These are phyloP conservation scores for Sabatieria punctata DNA, from an alignment of 2,888 invertebrate species.

Conservation along the genomic window DNA sequence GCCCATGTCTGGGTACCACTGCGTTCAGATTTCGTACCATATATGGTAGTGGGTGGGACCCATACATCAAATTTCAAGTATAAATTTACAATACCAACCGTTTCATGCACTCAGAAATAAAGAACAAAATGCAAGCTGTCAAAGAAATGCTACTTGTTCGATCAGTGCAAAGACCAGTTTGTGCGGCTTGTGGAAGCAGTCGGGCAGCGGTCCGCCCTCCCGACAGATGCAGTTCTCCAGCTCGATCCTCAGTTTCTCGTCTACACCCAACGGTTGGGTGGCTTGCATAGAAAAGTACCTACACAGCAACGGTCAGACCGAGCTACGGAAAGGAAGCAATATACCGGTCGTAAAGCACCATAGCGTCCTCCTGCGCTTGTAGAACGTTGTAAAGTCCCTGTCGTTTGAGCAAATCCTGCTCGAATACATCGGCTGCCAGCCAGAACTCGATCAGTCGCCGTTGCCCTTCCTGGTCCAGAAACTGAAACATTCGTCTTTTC, in stretches of 20 bases:
- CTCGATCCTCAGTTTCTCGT: background rate
- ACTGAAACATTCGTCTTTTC: too few relatives aligned
- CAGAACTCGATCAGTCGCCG: background rate
- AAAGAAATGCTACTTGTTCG: too few relatives aligned
- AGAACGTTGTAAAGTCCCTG: background rate
- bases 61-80: too few relatives aligned
- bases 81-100: too few relatives aligned
- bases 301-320: background rate
- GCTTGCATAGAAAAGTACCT: constrained; percentile 3
- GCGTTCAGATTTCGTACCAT: too few relatives aligned
- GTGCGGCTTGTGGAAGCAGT: background rate
- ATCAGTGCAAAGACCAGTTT: background rate
- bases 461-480: background rate
- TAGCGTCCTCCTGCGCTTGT: background rate
- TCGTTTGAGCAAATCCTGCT: background rate
- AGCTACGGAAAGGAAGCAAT: background rate
- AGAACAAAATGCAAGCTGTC: too few relatives aligned
- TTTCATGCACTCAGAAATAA: too few relatives aligned
- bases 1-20: too few relatives aligned
- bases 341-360: constrained; percentile 1
- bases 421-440: background rate
- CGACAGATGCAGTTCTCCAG: background rate
- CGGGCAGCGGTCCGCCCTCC: background rate
- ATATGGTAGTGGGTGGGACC: too few relatives aligned
- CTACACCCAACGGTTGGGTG: background rate